Evolutionary conservation across 1,140 invertebrate genomes (phyloP).

Genomic region (Bemisia tabaci): DNA sequence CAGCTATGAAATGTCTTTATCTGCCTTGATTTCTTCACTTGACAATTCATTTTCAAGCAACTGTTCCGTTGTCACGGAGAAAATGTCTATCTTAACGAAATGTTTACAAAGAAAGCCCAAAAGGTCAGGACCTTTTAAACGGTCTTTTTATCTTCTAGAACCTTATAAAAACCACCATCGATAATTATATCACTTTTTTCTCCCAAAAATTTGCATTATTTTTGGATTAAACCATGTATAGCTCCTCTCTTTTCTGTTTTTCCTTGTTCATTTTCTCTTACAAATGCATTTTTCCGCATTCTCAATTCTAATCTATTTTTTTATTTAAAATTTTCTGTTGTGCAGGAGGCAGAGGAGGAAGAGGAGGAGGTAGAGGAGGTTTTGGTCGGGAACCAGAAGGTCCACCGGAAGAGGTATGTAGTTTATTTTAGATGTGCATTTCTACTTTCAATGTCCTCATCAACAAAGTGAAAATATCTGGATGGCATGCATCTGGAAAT

Average conservation of each 20-base stretch:
- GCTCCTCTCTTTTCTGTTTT: no score
- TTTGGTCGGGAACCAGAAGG: not conserved
- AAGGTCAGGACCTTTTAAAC: not conserved
- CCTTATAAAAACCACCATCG: not conserved
- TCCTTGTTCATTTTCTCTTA: not conserved
- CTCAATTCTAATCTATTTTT: not conserved
- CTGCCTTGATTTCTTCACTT: no score
- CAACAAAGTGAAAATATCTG: no score
- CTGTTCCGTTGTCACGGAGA: not conserved
- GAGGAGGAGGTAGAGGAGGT: not conserved
- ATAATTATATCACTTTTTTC: no score
- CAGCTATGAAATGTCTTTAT: no score
- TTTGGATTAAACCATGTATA: no score
- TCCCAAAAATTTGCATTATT: not conserved
- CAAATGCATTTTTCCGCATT: not conserved
- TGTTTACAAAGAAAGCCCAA: not conserved
- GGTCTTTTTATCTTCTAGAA: not conserved
- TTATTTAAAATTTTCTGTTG: not conserved
- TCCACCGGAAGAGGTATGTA: not conserved
- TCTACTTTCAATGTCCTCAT: no score
- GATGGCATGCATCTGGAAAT: no score
- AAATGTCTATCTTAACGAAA: not conserved
- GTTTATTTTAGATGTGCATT: not conserved
- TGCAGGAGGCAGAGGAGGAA: not conserved
- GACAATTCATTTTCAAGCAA: no score